Base-by-base conservation (phyloP, 1,140 invertebrate species). In the Magallana ariakensis region DNA sequence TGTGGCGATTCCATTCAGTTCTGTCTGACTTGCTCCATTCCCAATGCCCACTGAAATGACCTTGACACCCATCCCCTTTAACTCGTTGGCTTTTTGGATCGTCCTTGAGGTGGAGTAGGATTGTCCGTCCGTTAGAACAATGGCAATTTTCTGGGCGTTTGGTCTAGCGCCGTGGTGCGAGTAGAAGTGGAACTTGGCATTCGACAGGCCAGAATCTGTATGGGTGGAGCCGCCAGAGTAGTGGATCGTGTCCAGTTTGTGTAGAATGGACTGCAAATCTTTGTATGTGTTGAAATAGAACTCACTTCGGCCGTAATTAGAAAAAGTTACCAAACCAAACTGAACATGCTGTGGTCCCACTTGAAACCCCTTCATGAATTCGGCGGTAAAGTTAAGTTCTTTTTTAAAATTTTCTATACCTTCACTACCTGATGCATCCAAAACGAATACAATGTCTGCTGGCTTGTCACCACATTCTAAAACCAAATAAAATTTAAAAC, bases 391-490 rank as follows among this genome's bases (percentile, higher is more conserved):
- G 15, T 87, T 86, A 2, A 92, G 80, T 89, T 93, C 88, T 58
- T 89, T 89, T 56, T 88, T 84, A 70, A 93, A 93, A 62, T 90
- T 88, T 3, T 58, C 81, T 10, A 53, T 19, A 3, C 89, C 89
- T 46, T 91, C 89, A 80, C 91, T 90, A 4, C 85, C 54, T 2
- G 91, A 92, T 8, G 90, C 81, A 62, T 93, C 91, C 33, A 93
- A 88, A 10, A 93, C 58, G 70, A 93, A 91, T 8, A 93, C 87
- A 8, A 93, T 90, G 83, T 93, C 92, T 3, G 90, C 90, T 33
- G 83, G 80, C 46, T 90, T 58, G 53, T 56, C 70, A 19, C 84
- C 89, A 89, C 87, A 89, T 80, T 80, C 90, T 90, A 81, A 1
- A 80, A 85, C 53, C 19, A 75, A 60, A 60, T 16, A 5, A 60